Conservation (phyloP, 2,888 invertebrate genomes). For the Keiferia lycopersicella region DNA sequence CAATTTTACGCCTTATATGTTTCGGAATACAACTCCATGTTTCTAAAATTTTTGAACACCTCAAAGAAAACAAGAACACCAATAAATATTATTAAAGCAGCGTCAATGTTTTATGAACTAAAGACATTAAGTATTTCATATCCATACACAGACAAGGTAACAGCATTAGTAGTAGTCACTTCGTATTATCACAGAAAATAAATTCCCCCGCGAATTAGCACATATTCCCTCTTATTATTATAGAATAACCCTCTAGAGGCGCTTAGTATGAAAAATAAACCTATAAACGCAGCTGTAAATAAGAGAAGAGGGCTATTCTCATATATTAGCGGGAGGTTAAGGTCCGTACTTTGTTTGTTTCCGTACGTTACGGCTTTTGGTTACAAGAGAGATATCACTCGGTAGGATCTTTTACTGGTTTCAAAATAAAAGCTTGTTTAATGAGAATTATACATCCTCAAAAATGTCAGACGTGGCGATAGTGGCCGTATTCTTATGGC, state of each 20-base stretch:
- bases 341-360: slow-evolving; percentile 39
- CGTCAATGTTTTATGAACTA: too few species aligned
- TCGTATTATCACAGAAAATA: slow-evolving; percentile 24
- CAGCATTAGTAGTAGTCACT: not conserved
- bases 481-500: too few species aligned
- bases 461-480: too few species aligned
- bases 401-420: slow-evolving; percentile 16
- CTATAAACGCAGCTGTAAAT: slow-evolving; percentile 42
- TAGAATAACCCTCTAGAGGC: slow-evolving; percentile 35
- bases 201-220: slow-evolving; percentile 30
- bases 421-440: slow-evolving; percentile 11
- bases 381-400: slow-evolving; percentile 16
- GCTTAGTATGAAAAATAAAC: slow-evolving; percentile 42
- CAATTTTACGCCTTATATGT: too few species aligned
- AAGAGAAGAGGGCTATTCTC: slow-evolving; percentile 40
- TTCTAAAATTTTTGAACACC: too few species aligned
- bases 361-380: slow-evolving; percentile 19
- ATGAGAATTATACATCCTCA: too few species aligned
- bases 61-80: too few species aligned
- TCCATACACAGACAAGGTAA: not conserved
- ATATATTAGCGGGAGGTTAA: slow-evolving; percentile 39
- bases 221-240: slow-evolving; percentile 33
- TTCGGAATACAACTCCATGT: too few species aligned
- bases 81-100: too few species aligned
- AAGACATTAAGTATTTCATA: not conserved